Percentiles rank a stretch among this genome's conserved stretches.
These are phyloP conservation scores for Chouioia cunea DNA, from an alignment of 2,888 invertebrate genomes.

Conservation along the genomic window DNA sequence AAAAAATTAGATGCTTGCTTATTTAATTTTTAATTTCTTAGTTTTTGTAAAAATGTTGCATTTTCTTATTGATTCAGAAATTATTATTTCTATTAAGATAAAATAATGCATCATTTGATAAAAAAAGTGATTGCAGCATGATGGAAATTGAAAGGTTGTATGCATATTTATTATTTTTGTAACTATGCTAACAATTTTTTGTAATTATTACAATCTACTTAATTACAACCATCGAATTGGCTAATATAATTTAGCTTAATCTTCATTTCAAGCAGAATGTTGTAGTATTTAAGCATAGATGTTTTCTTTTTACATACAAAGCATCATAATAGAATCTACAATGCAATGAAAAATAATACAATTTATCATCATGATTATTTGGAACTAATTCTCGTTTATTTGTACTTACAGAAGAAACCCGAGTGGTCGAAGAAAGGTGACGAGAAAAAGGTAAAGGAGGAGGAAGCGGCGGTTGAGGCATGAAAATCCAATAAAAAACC, in stretches of 20 bases:
- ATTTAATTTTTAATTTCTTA: not conserved
- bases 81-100: too few species aligned
- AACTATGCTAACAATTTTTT: too few species aligned
- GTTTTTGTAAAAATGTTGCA: not conserved
- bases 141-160: too few species aligned
- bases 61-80: too few species aligned
- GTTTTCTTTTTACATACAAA: constrained; percentile 4
- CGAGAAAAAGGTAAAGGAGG: constrained; percentile 88
- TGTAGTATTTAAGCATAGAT: not conserved
- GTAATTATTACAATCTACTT: too few species aligned
- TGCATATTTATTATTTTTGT: too few species aligned
- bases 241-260: too few species aligned
- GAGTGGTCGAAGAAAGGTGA: constrained; percentile 96
- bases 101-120: not conserved
- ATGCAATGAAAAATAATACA: not conserved
- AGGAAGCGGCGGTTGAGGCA: constrained; percentile 87
- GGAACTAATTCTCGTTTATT: constrained; percentile 29
- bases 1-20: not conserved
- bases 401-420: constrained; percentile 86
- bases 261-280: not conserved
- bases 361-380: not conserved
- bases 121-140: not conserved
- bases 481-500: constrained; percentile 69
- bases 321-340: not conserved
- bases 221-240: too few species aligned